Conservation (phyloP, 1,140 invertebrate genomes). For the Listronotus bonariensis region DNA sequence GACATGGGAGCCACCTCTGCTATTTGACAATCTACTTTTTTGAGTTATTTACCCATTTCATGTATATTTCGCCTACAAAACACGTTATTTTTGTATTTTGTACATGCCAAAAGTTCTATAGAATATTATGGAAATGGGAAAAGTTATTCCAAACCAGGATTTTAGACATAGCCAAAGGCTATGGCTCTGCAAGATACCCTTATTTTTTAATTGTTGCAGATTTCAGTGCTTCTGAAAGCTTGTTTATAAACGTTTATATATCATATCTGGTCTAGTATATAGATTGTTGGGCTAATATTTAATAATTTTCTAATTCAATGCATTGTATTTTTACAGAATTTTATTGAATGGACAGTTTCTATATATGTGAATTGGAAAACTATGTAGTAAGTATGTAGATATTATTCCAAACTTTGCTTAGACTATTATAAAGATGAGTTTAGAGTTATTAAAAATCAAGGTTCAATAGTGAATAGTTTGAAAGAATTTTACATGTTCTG, state of each 20-base stretch:
- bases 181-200: slow-evolving; percentile 2
- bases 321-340: slow-evolving; percentile 41
- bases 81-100: slow-evolving; percentile 7
- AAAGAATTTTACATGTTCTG: too few species aligned
- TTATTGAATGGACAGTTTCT: slow-evolving; percentile 32
- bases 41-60: slow-evolving; percentile 43
- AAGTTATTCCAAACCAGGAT: slow-evolving; percentile 1
- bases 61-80: slow-evolving; percentile 36
- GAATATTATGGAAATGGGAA: slow-evolving; percentile 1
- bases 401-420: too few species aligned
- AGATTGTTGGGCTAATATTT: neutral
- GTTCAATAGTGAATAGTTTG: too few species aligned
- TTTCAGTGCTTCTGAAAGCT: slow-evolving; percentile 12
- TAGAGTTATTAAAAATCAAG: too few species aligned
- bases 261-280: neutral
- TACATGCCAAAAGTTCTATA: neutral
- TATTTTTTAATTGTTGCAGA: slow-evolving; percentile 22
- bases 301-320: neutral
- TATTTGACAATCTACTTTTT: slow-evolving; percentile 54
- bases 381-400: slow-evolving; percentile 53
- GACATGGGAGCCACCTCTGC: slow-evolving; percentile 57
- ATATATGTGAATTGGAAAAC: slow-evolving; percentile 40
- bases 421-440: too few species aligned
- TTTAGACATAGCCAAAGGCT: slow-evolving; percentile 1
- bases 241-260: neutral